A percentile compares a stretch with the other conserved stretches of the same genome.
Evolutionary conservation across 2,113 vertebrate species (phyloP).

Genomic region (Erythrocercus mccallii): DNA sequence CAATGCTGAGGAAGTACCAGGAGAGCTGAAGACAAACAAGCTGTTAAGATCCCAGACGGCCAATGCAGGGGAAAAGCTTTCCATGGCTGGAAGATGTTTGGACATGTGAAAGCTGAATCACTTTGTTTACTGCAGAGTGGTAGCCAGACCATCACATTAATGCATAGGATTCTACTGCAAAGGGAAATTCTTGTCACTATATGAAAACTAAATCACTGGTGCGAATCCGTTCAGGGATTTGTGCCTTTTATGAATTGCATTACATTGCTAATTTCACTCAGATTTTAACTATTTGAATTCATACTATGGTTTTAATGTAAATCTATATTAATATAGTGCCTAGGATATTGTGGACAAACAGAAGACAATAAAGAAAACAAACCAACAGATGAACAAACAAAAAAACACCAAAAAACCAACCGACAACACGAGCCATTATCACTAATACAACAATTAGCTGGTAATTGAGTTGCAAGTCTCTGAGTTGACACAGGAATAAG

Average conservation of each 20-base stretch:
- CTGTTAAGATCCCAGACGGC: not conserved
- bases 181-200: not conserved
- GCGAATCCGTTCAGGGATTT: not conserved
- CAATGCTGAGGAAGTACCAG: not conserved
- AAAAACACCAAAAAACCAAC: fast-evolving
- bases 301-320: not conserved
- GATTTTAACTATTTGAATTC: not conserved
- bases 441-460: not conserved
- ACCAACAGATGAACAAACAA: not conserved
- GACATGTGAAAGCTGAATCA: not conserved
- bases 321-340: not conserved
- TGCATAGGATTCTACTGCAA: not conserved
- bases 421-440: not conserved
- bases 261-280: not conserved
- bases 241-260: not conserved
- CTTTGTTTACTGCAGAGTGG: not conserved
- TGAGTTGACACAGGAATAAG: not conserved
- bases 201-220: not conserved
- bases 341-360: not conserved
- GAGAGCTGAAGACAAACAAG: not conserved
- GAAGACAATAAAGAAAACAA: not conserved
- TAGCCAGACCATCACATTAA: not conserved
- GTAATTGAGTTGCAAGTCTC: not conserved
- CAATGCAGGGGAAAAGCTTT: not conserved
- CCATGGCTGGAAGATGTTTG: not conserved